Evolutionary conservation across 2,888 invertebrate species (phyloP), one percentile per base, ranked within the genome.

Genomic region (Graphium colonna): DNA sequence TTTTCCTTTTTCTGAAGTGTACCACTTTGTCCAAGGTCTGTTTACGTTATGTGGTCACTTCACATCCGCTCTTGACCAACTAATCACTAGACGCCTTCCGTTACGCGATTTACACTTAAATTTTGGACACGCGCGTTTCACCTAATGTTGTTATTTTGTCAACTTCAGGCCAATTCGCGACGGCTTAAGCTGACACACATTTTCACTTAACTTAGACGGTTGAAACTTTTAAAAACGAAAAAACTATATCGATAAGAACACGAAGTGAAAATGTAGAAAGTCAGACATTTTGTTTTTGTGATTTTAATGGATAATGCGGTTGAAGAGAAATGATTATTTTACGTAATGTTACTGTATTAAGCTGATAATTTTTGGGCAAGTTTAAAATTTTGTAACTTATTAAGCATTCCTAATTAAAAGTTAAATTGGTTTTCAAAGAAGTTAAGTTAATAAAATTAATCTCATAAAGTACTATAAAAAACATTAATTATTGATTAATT

Each of bases 61-160:
- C 81, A 85, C 65, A 77, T 86, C 87, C 86, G 86, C 73, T 67
- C 76, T 83, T 75, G 79, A 73, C 78, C 82, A 78, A 78, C 73
- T 74, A 69, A 69, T 65, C 62, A 72, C 65, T 65, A 74, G 76
- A 79, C 77, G 78, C 75, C 80, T 82, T 82, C 82, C 84, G 86
- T 83, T 85, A 82, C 82, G 79, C 82, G 81, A 79, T 83, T 77
- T 76, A 79, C 67, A 78, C 77, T 80, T 76, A 76, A 76, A 10
- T 85, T 84, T 85, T 77, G 68, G 68, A 68, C 60, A 67, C 72
- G 66, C 67, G 64, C 67, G 67, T 73, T 67, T 69, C 60, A 56
- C 53, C 5, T 21, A 2, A 21, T 21, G 21, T 21, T 21, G 21
- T 21, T 21, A 80, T 82, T 83, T 84, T 84, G 83, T 82, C 79